Base-by-base conservation (phyloP, 2,797 vertebrate genomes). In the Myripristis murdjan region DNA sequence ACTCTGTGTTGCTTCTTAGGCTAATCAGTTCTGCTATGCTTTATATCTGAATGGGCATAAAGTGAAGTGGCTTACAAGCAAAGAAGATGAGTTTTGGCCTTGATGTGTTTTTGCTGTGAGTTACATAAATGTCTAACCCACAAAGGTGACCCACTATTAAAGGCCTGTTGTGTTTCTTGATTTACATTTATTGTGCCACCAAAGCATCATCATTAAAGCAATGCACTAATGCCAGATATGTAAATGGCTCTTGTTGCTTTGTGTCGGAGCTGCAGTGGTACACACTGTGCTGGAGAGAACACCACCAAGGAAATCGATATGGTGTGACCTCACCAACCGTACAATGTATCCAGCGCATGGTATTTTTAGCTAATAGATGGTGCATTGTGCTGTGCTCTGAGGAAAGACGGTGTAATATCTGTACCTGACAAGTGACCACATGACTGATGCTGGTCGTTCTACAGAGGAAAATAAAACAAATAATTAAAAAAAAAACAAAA, bases 1-100 rank as follows among this genome's bases (percentile, higher is more conserved):
- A 51, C 41, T 70, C 55, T 64, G 51, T 48, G 66, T 70, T 61
- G 31, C 58, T 48, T 71, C 64, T 72, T 49, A 73, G 64, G 47
- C 65, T 79, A 84, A 89, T 82, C 55, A 77, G 57, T 62, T 73
- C 65, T 68, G 70, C 60, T 57, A 2, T 79, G 77, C 68, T 79
- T 86, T 72, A 80, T 66, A 77, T 75, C 73, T 58, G 60, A 77
- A 78, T 73, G 56, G 62, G 43, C 62, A 67, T 64, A 59, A 69
- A 79, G 57, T 46, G 7, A 84, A 71, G 59, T 58, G 51, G 66
- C 47, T 53, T 63, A 49, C 67, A 53, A 73, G 72, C 46, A 63
- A 83, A 78, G 28, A 81, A 78, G 65, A 82, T 64, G 55, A 39
- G 60, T 77, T 76, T 83, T 59, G 39, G 72, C 73, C 80, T 41